A percentile compares a stretch with the other conserved stretches of the same genome.
These are phyloP conservation scores for Linepithema humile DNA, from an alignment of 1,140 invertebrate species.

Conservation along the genomic window DNA sequence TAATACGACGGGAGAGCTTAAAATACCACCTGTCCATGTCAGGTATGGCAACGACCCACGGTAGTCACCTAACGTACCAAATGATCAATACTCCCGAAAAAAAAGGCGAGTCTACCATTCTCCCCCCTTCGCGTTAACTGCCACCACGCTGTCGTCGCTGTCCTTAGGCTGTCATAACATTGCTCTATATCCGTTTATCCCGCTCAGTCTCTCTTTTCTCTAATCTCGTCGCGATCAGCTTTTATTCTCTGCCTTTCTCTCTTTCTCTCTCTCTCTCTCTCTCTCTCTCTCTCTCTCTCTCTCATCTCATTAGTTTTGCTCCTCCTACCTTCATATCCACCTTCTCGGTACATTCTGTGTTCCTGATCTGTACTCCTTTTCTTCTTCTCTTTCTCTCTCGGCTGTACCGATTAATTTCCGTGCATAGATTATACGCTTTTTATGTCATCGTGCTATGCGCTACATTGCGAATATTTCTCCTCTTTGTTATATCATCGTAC, in stretches of 20 bases:
- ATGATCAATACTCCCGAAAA: conserved; percentile 17
- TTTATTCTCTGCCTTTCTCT: neutral
- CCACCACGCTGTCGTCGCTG: conserved; percentile 18
- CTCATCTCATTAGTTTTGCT: conserved; percentile 46
- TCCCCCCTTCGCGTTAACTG: conserved; percentile 29
- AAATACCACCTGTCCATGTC: neutral
- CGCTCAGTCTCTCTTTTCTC: neutral
- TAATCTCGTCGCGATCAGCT: conserved; percentile 10
- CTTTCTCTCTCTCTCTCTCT: conserved; percentile 28
- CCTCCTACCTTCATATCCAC: neutral
- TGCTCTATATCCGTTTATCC: conserved; percentile 11
- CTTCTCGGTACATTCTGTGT: conserved; percentile 13
- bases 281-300: neutral
- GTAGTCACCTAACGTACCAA: neutral
- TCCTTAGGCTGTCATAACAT: conserved; percentile 17
- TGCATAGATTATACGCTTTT: too few relatives aligned
- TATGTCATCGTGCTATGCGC: too few relatives aligned
- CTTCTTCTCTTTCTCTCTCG: too few relatives aligned
- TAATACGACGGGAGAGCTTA: neutral
- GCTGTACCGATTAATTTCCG: too few relatives aligned
- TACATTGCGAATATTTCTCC: too few relatives aligned
- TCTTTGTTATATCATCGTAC: too few relatives aligned
- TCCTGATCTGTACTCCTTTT: neutral
- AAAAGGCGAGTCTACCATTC: neutral
- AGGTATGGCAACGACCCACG: neutral